phyloP scores from a whole-genome alignment of 2,113 vertebrate species.

The Petrocephalus zakoni region DNA sequence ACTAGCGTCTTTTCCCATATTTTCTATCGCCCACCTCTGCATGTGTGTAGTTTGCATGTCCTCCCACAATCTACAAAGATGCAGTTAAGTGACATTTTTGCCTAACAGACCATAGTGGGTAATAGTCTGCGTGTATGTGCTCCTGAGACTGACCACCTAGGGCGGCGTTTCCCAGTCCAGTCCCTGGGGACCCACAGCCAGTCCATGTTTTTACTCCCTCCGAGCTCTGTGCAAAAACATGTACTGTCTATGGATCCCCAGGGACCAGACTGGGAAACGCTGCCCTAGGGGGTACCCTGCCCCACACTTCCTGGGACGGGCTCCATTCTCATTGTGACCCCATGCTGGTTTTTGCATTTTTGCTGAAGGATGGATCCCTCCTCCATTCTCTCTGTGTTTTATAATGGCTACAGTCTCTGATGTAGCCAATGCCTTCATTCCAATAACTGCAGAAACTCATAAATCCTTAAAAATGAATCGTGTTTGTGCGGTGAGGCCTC shows the following conservation, averaged over 20 bases:
- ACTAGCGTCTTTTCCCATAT: not conserved
- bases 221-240: not conserved
- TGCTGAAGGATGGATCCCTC: not conserved
- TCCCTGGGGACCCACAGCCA: not conserved
- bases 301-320: not conserved
- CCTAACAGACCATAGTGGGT: not conserved
- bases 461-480: not conserved
- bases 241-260: not conserved
- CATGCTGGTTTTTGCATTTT: not conserved
- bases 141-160: not conserved
- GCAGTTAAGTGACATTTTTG: not conserved
- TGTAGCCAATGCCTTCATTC: not conserved
- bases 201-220: not conserved
- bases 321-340: not conserved
- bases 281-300: not conserved
- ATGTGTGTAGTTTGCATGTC: not conserved
- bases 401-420: not conserved
- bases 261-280: too few relatives aligned
- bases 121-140: not conserved
- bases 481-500: too few relatives aligned
- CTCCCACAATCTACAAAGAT: not conserved
- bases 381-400: not conserved
- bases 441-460: not conserved
- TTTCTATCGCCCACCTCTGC: not conserved
- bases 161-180: not conserved